A percentile compares a stretch with the other conserved stretches of the same genome.
phyloP scores from a whole-genome alignment of 2,113 vertebrate genomes.

The Phoenicopterus ruber region DNA sequence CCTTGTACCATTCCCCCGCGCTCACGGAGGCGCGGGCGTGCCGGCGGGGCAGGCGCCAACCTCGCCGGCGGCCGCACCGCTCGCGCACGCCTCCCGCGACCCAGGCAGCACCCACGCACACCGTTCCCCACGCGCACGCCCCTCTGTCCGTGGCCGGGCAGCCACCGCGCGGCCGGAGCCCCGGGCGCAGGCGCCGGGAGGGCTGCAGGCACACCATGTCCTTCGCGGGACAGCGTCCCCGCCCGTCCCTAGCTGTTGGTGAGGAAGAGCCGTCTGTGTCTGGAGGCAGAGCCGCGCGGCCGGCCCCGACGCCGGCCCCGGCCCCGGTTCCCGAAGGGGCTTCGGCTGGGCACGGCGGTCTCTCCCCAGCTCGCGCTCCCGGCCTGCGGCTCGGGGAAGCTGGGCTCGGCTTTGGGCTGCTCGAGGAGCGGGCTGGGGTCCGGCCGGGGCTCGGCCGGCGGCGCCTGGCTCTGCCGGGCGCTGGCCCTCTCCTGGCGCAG shows the following conservation, averaged over 20 bases:
- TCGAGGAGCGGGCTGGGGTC: not conserved
- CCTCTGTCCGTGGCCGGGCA: not conserved
- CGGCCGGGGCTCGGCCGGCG: not conserved
- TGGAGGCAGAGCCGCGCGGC: not conserved
- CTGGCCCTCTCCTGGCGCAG: slow-evolving; percentile 50
- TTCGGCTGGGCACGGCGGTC: not conserved
- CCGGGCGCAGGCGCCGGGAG: not conserved
- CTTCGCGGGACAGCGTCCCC: not conserved
- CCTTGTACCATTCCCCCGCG: too few species aligned
- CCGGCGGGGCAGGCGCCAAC: not conserved
- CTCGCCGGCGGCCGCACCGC: not conserved
- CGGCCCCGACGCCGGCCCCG: slow-evolving; percentile 21
- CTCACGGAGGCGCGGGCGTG: too few species aligned
- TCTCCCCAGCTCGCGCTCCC: not conserved
- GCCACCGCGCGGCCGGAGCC: too few species aligned
- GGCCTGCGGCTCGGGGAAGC: not conserved
- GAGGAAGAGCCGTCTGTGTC: slow-evolving; percentile 37
- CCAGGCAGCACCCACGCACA: not conserved
- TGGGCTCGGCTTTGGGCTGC: not conserved
- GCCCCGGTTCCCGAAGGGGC: not conserved
- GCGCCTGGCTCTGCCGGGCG: not conserved
- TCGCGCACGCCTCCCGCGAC: not conserved
- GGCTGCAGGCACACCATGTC: not conserved
- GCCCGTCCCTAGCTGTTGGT: not conserved
- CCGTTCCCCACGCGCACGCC: not conserved